These are phyloP conservation scores for Nestor notabilis DNA, from an alignment of 2,113 vertebrate genomes.

Conservation along the genomic window DNA sequence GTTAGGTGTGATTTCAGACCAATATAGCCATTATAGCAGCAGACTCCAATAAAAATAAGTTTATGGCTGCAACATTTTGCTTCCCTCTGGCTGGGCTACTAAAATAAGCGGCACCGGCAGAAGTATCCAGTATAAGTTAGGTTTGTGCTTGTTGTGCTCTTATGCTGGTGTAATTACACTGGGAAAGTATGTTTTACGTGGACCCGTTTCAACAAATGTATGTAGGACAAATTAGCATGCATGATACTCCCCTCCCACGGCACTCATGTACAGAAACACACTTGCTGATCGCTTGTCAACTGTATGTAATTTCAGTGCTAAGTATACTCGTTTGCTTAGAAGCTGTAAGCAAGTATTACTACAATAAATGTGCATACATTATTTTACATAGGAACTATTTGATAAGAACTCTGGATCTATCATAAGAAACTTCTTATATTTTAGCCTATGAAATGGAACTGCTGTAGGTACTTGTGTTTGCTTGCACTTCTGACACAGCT, in stretches of 20 bases:
- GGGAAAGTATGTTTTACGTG: not conserved
- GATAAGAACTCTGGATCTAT: not conserved
- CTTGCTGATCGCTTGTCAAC: constrained; percentile 20
- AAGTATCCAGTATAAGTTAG: not conserved
- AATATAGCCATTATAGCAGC: not conserved
- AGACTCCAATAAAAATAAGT: not conserved
- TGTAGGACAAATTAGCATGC: not conserved
- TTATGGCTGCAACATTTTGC: not conserved
- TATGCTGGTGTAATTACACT: not conserved
- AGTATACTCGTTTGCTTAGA: constrained; percentile 29
- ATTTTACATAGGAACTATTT: constrained; percentile 20
- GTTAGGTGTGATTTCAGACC: not conserved
- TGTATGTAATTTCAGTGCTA: constrained; percentile 27
- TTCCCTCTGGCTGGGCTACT: not conserved
- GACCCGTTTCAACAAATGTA: not conserved
- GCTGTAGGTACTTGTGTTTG: not conserved
- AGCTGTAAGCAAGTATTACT: not conserved
- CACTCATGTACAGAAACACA: not conserved
- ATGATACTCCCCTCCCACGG: not conserved
- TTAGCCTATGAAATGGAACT: not conserved
- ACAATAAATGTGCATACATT: constrained; percentile 18
- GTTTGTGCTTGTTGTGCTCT: not conserved
- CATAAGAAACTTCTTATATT: not conserved
- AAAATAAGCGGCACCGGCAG: not conserved
- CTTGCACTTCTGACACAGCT: not conserved